Evolutionary conservation across 2,888 invertebrate genomes (phyloP).

Genomic region (Ormyrus labotus): DNA sequence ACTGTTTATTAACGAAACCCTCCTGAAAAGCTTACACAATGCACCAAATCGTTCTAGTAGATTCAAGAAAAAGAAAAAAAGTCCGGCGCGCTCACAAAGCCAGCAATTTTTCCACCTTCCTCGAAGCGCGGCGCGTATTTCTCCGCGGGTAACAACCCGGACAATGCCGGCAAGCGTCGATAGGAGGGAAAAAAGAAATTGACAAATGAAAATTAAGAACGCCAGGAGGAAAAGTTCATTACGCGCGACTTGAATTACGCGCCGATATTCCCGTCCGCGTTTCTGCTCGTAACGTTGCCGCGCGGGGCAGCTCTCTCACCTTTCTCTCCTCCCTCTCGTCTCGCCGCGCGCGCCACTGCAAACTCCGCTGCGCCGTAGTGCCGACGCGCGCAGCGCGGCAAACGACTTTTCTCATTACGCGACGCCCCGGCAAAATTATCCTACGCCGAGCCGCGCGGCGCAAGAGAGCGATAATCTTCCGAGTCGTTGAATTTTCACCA

Average conservation of each 20-base stretch:
- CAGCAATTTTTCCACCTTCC: no score
- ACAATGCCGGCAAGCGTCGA: no score
- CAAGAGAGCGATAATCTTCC: constrained; percentile 8
- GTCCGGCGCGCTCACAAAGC: no score
- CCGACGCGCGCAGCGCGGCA: no score
- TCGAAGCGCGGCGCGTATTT: no score
- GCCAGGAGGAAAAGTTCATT: constrained; percentile 16
- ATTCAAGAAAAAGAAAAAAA: no score
- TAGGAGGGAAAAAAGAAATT: background rate
- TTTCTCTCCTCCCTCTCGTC: constrained; percentile 8
- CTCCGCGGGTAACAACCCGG: no score
- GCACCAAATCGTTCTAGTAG: no score
- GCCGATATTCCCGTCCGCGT: no score
- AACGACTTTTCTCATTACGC: constrained; percentile 44
- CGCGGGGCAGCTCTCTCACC: background rate
- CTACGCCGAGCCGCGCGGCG: background rate
- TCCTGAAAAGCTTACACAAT: no score
- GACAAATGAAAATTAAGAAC: background rate
- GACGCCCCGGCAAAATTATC: constrained; percentile 34
- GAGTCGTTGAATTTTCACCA: background rate
- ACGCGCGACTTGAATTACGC: constrained; percentile 31
- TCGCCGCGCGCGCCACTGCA: no score
- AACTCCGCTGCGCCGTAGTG: background rate
- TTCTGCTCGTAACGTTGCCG: constrained; percentile 3
- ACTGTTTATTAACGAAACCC: no score